Percentiles rank a stretch among this genome's conserved stretches.
These are phyloP conservation scores for Panulirus ornatus DNA, from an alignment of 1,140 invertebrate genomes.

Conservation along the genomic window DNA sequence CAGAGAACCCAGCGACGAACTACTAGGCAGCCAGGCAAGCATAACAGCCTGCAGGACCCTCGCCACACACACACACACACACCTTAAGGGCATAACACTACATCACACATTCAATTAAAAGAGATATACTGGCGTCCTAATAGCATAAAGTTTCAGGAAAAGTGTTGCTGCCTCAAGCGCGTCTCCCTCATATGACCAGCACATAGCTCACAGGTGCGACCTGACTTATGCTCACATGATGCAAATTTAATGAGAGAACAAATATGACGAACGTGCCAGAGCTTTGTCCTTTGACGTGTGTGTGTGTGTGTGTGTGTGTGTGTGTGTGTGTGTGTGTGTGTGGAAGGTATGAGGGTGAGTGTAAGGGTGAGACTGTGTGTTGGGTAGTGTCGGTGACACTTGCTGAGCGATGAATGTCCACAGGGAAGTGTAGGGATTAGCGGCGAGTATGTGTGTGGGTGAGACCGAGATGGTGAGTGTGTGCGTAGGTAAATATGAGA, in stretches of 20 bases:
- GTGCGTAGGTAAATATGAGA: not conserved
- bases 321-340: not conserved
- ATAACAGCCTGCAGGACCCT: not conserved
- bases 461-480: not conserved
- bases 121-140: constrained; percentile 14
- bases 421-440: not conserved
- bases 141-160: not conserved
- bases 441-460: not conserved
- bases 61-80: not conserved
- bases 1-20: no score
- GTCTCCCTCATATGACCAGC: not conserved
- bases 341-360: not conserved
- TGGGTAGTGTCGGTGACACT: not conserved
- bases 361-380: not conserved
- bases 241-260: constrained; percentile 36
- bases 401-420: not conserved
- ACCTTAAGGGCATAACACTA: not conserved
- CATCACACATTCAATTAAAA: constrained; percentile 20
- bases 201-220: not conserved
- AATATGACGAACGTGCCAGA: not conserved
- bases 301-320: not conserved
- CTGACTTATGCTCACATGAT: constrained; percentile 24
- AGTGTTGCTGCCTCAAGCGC: not conserved
- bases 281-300: not conserved
- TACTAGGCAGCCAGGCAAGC: no score